phyloP scores from a whole-genome alignment of 1,140 invertebrate genomes.

The Psix sp. region DNA sequence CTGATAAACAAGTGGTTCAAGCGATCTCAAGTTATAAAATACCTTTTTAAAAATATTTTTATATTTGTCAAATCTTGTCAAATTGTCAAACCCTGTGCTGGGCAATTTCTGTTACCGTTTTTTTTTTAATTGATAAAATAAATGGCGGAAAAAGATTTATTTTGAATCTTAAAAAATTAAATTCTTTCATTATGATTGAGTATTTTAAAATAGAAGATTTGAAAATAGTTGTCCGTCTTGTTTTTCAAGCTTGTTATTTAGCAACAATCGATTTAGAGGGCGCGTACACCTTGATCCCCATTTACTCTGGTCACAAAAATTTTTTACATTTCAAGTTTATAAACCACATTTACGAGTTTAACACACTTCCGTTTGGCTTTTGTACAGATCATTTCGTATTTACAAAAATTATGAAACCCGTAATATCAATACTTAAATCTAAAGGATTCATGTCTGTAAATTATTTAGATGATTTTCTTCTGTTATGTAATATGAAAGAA shows the following conservation, averaged over 20 bases:
- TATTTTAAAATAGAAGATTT: slow-evolving; percentile 54
- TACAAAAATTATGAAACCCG: slow-evolving; percentile 37
- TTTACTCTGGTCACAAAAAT: slow-evolving; percentile 37
- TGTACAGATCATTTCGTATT: slow-evolving; percentile 39
- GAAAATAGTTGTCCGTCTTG: too few relatives aligned
- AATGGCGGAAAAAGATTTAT: neutral
- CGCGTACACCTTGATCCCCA: slow-evolving; percentile 11
- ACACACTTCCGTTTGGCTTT: slow-evolving; percentile 51
- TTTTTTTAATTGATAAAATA: slow-evolving; percentile 7
- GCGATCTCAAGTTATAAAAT: slow-evolving; percentile 19
- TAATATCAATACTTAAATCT: too few relatives aligned
- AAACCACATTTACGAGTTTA: slow-evolving; percentile 44
- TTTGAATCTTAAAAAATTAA: neutral
- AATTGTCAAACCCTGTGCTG: neutral
- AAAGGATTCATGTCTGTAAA: slow-evolving; percentile 27
- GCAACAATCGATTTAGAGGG: slow-evolving; percentile 31
- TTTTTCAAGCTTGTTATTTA: slow-evolving; percentile 58
- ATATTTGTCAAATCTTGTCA: neutral
- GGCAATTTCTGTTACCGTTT: neutral
- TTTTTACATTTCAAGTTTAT: slow-evolving; percentile 45
- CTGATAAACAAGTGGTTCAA: slow-evolving; percentile 2
- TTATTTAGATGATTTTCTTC: slow-evolving; percentile 47
- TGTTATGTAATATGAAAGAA: slow-evolving; percentile 17
- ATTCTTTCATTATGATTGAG: slow-evolving; percentile 41
- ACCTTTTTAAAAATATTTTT: slow-evolving; percentile 2